Conservation (phyloP, 2,113 vertebrate genomes). For the Embiotoca jacksoni region DNA sequence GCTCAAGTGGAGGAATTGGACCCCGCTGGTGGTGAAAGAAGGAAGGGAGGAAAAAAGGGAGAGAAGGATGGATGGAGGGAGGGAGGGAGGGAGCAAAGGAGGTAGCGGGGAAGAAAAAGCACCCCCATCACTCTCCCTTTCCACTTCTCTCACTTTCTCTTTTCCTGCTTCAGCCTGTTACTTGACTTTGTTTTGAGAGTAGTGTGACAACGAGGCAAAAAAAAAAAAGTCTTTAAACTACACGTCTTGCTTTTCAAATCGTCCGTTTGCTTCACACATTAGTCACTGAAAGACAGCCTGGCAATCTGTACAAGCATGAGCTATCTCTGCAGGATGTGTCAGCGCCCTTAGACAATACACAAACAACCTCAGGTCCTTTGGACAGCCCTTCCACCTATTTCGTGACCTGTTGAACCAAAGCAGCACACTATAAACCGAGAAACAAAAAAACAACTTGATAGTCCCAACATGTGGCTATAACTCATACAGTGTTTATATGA, state of each 20-base stretch:
- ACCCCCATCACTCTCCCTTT: slow-evolving; percentile 44
- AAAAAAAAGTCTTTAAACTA: slow-evolving; percentile 39
- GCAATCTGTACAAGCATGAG: slow-evolving; percentile 45
- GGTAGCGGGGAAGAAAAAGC: slow-evolving; percentile 41
- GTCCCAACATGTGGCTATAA: slow-evolving; percentile 70
- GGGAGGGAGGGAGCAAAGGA: slow-evolving; percentile 9
- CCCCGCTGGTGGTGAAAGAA: slow-evolving; percentile 77
- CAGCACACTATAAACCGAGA: slow-evolving; percentile 77
- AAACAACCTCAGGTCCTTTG: slow-evolving; percentile 63
- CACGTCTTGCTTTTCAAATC: slow-evolving; percentile 2
- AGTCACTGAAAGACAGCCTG: slow-evolving; percentile 48
- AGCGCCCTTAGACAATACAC: slow-evolving; percentile 75
- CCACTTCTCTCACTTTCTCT: slow-evolving; percentile 48
- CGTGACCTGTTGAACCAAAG: slow-evolving; percentile 59
- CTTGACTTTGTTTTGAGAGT: slow-evolving; percentile 42
- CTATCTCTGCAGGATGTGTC: slow-evolving; percentile 72
- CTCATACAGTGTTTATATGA: slow-evolving; percentile 81
- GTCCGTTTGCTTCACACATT: slow-evolving; percentile 50
- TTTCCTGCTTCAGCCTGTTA: slow-evolving; percentile 40
- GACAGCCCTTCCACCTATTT: slow-evolving; percentile 66
- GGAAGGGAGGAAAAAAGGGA: slow-evolving; percentile 50
- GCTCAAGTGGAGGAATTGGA: slow-evolving; percentile 98
- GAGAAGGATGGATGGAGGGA: slow-evolving; percentile 27
- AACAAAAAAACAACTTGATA: slow-evolving; percentile 71
- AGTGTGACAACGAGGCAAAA: slow-evolving; percentile 37